Percentiles rank a stretch among this genome's conserved stretches.
Evolutionary conservation across 1,140 invertebrate species (phyloP).

Genomic region (Drosophila bifasciata): DNA sequence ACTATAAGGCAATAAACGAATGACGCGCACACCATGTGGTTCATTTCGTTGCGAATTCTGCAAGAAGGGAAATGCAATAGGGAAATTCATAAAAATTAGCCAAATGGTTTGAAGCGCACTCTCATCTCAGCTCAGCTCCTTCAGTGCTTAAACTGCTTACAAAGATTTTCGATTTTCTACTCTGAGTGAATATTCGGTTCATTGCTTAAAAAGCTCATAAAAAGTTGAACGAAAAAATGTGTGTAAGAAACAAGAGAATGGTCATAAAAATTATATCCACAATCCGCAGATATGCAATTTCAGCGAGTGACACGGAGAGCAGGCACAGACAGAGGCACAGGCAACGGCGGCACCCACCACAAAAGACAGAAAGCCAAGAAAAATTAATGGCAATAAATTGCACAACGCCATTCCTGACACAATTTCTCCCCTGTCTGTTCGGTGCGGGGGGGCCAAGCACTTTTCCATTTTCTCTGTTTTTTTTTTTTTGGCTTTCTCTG

Average conservation of each 20-base stretch:
- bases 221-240: conserved; percentile 40
- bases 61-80: background rate
- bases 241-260: conserved; percentile 18
- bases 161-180: conserved; percentile 45
- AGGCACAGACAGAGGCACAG: background rate
- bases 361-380: conserved; percentile 46
- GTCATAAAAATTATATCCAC: conserved; percentile 52
- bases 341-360: background rate
- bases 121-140: no score
- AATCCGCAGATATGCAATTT: conserved; percentile 60
- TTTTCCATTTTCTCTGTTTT: conserved; percentile 10
- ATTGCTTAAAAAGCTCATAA: conserved; percentile 26
- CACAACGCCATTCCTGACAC: conserved; percentile 68
- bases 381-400: conserved; percentile 78
- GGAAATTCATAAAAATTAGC: conserved; percentile 36
- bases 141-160: background rate
- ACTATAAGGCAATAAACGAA: conserved; percentile 18
- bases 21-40: conserved; percentile 41
- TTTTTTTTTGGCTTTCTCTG: conserved; percentile 23
- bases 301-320: conserved; percentile 35
- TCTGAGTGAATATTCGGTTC: conserved; percentile 23
- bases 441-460: background rate
- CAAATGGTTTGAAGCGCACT: conserved; percentile 41
- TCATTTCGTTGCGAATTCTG: conserved; percentile 40
- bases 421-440: conserved; percentile 36